Evolutionary conservation across 23 tunicate species (phyloP), one percentile per base, ranked within the genome.

Genomic region (Oikopleura albicans): DNA sequence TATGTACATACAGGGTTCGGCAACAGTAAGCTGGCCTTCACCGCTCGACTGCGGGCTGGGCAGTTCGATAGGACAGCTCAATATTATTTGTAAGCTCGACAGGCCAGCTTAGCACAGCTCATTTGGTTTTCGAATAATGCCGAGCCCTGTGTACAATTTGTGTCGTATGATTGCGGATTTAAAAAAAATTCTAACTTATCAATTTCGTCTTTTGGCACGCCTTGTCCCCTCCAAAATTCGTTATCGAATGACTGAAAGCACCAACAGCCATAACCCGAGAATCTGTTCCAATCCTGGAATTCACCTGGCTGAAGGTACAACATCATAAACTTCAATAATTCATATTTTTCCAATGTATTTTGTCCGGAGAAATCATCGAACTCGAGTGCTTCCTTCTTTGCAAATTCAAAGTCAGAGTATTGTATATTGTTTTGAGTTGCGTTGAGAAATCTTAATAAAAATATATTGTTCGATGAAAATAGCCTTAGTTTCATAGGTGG

Each of bases 191-290:
- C 79, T 34, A 22, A 71, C 79, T 71, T 71, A 29, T 71, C 79
- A 71, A 71, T 71, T 16, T 71, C 79, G 37, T 71, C 79, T 71
- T 71, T 71, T 71, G 79, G 79, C 4, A 71, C 33, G 33, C 79
- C 79, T 29, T 71, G 27, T 2, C 79, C 79, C 31, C 31, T 71
- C 79, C 79, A 71, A 71, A 71, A 71, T 71, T 71, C 34, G 31
- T 34, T 71, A 29, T 71, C 79, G 33, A 16, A 31, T 2, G 79
- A 71, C 35, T 71, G 79, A 29, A 71, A 71, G 79, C 79, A 71
- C 27, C 35, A 29, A 29, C 79, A 71, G 79, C 79, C 79, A 37
- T 71, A 71, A 12, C 31, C 4, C 2, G 79, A 71, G 37, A 71
- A 71, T 71, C 37, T 16, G 31, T 71, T 71, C 79, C 79, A 71